Evolutionary conservation across 2,888 invertebrate genomes (phyloP).

Genomic region (Griposia aprilina): DNA sequence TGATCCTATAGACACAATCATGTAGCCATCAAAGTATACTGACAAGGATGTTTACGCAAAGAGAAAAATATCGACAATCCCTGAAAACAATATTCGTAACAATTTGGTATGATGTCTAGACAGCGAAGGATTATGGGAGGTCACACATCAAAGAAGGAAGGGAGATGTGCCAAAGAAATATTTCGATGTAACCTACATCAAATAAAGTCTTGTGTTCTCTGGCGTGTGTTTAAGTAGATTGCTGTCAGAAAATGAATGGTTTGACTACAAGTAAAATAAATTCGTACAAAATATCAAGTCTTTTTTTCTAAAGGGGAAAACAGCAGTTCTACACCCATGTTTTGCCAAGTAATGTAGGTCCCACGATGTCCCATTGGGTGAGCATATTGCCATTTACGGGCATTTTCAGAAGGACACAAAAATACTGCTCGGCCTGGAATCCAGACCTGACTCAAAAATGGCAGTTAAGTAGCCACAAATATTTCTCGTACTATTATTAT

Average conservation of each 20-base stretch:
- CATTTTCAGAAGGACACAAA: too few relatives aligned
- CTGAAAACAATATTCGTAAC: slow-evolving; percentile 54
- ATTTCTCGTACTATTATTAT: too few relatives aligned
- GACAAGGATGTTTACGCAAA: slow-evolving; percentile 14
- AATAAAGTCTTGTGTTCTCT: slow-evolving; percentile 24
- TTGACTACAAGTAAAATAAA: neutral
- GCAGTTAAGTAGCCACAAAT: too few relatives aligned
- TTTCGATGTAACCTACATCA: slow-evolving; percentile 11
- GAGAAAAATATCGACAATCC: slow-evolving; percentile 46
- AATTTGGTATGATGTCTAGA: slow-evolving; percentile 60
- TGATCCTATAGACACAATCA: neutral
- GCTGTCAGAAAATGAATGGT: slow-evolving; percentile 3
- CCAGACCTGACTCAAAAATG: too few relatives aligned
- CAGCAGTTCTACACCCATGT: neutral
- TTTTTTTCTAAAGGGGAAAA: neutral
- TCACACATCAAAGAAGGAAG: slow-evolving; percentile 43
- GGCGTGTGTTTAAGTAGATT: slow-evolving; percentile 15
- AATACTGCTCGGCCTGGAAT: too few relatives aligned
- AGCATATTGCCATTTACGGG: too few relatives aligned
- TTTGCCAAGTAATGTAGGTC: neutral
- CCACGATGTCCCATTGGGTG: too few relatives aligned
- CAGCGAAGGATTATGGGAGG: slow-evolving; percentile 45
- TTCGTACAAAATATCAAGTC: neutral
- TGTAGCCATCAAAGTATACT: neutral
- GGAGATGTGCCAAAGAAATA: slow-evolving; percentile 48